Evolutionary conservation across 2,888 invertebrate genomes (phyloP).

Genomic region (Hoplodrina ambigua): DNA sequence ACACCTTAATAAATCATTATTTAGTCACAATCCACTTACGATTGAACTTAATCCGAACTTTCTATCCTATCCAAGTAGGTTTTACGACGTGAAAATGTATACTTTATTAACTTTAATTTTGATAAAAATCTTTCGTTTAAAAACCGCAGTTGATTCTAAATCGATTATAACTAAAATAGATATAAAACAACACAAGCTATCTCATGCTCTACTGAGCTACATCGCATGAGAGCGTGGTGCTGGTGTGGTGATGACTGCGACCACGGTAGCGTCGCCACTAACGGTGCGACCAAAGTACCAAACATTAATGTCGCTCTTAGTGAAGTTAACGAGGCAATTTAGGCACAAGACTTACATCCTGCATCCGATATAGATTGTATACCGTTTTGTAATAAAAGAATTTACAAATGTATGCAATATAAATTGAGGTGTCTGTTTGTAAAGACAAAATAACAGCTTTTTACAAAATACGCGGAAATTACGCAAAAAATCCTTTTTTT

Average conservation of each 20-base stretch:
- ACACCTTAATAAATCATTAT: not conserved
- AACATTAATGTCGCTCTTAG: constrained; percentile 37
- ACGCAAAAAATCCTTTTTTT: too few relatives aligned
- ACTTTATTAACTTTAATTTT: constrained; percentile 30
- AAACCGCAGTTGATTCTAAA: constrained; percentile 69
- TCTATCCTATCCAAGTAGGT: constrained; percentile 19
- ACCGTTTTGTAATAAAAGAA: constrained; percentile 16
- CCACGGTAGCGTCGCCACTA: constrained; percentile 22
- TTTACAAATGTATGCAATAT: too few relatives aligned
- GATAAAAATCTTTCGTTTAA: constrained; percentile 48
- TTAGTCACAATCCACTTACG: constrained; percentile 33
- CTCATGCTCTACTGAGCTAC: constrained; percentile 81
- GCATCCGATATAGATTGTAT: constrained; percentile 12
- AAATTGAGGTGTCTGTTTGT: too few relatives aligned
- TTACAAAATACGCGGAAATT: too few relatives aligned
- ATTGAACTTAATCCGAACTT: constrained; percentile 16
- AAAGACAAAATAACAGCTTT: too few relatives aligned
- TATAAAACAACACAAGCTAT: constrained; percentile 65
- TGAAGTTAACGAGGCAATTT: constrained; percentile 49
- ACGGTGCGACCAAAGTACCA: constrained; percentile 45
- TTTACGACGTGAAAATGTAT: constrained; percentile 24
- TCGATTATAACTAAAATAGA: constrained; percentile 70
- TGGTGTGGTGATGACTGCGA: constrained; percentile 53
- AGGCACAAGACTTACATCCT: constrained; percentile 6
- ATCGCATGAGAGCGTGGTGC: constrained; percentile 62